phyloP scores from a whole-genome alignment of 1,140 invertebrate species.

The Aphaenogaster ashmeadi region DNA sequence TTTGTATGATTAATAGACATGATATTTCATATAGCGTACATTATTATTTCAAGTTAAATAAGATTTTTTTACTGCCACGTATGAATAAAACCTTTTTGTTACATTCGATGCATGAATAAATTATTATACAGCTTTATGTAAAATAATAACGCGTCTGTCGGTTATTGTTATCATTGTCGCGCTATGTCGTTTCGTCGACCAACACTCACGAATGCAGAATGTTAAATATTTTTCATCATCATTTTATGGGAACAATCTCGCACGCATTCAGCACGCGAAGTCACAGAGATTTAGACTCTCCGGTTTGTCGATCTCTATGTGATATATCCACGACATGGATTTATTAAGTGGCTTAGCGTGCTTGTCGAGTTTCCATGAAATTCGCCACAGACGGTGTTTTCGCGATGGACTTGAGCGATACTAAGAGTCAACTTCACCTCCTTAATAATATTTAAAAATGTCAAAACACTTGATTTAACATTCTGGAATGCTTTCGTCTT shows the following conservation, averaged over 20 bases:
- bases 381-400: not conserved
- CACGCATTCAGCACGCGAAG: conserved; percentile 12
- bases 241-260: not conserved
- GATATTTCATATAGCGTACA: not conserved
- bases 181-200: not conserved
- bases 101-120: conserved; percentile 19
- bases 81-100: conserved; percentile 25
- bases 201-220: conserved; percentile 2
- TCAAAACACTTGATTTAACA: not conserved
- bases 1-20: not conserved
- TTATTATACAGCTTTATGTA: conserved; percentile 13
- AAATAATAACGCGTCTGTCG: conserved; percentile 5
- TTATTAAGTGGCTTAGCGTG: conserved; percentile 43
- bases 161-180: conserved; percentile 30
- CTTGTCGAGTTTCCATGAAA: not conserved
- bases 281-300: conserved; percentile 30
- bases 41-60: conserved; percentile 9
- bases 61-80: not conserved
- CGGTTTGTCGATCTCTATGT: conserved; percentile 10
- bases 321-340: conserved; percentile 24
- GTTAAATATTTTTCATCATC: conserved; percentile 43
- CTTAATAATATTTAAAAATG: not conserved
- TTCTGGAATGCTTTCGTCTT: not conserved
- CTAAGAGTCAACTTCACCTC: conserved; percentile 1
- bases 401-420: conserved; percentile 6